Evolutionary conservation across 2,797 vertebrate genomes (phyloP), one percentile per base, ranked within the genome.

Genomic region (Chiloscyllium punctatum): DNA sequence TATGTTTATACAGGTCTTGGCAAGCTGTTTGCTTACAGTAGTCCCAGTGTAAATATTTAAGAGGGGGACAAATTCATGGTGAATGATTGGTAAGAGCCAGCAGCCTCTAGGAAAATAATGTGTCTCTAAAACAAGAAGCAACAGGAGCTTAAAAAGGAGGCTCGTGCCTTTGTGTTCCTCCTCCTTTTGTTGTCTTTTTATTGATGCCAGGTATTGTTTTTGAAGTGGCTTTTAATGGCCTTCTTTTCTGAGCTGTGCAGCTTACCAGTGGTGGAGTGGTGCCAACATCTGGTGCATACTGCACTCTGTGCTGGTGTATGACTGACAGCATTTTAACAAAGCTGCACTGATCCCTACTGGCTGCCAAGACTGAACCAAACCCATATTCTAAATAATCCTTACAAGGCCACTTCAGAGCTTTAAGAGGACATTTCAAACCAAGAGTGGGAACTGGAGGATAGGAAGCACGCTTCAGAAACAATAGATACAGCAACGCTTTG

Each of bases 11-110:
- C 30, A 95, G 21, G 77, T 30, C 53, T 71, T 33, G 94, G 0
- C 42, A 77, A 25, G 48, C 94, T 95, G 94, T 95, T 95, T 95
- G 27, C 68, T 94, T 51, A n/a, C 94, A 95, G 94, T 27, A 95
- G n/a, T 51, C 18, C 1, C 18, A 57, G 48, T n/a, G 94, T 95
- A 72, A 57, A 95, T 33, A 57, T 53, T 77, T 77, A 53, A 95
- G 57, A 13, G 71, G 71, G 94, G 72, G 71, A 48, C 42, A 57
- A 33, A 74, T 51, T 72, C 3, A 25, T 77, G 74, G 69, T 53
- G 74, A 95, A 27, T 16, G 16, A 53, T 21, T 48, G 30, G 74
- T 8, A 2, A 18, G 1, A 27, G 94, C 48, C 71, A 95, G 72
- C 48, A 77, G 71, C 94, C 57, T 77, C 94, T 95, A 53, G 88